These are phyloP conservation scores for Nebria ingens DNA, from an alignment of 1,140 invertebrate species.

Conservation along the genomic window DNA sequence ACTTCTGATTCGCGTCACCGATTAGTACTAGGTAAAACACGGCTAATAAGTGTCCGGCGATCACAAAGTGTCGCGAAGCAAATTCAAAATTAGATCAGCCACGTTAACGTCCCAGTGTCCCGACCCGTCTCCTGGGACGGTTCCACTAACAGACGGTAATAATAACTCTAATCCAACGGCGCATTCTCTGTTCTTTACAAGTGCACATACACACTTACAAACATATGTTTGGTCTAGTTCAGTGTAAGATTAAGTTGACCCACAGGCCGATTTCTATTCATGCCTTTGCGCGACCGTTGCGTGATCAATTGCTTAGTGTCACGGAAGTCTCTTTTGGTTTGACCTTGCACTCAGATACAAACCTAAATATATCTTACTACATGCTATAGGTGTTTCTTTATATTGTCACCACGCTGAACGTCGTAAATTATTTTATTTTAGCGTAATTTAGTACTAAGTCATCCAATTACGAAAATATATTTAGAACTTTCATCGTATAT, in stretches of 20 bases:
- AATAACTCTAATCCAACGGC: neutral
- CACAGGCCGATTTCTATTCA: neutral
- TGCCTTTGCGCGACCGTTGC: neutral
- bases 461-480: too few species aligned
- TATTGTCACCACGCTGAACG: too few species aligned
- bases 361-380: neutral
- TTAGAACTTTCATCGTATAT: too few species aligned
- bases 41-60: neutral
- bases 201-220: neutral
- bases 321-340: neutral
- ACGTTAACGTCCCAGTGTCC: too few species aligned
- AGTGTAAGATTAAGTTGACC: neutral
- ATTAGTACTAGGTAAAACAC: too few species aligned
- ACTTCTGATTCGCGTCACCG: too few species aligned
- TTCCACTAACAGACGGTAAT: neutral
- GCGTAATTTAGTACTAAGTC: too few species aligned
- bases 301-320: neutral
- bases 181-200: neutral
- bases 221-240: neutral
- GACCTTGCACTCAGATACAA: neutral
- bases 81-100: neutral
- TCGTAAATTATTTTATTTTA: too few species aligned
- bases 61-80: slow-evolving; percentile 1
- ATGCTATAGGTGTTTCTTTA: too few species aligned
- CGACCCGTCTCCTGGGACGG: neutral